Evolutionary conservation across 2,113 vertebrate genomes (phyloP), one percentile per base, ranked within the genome.

Genomic region (Phalacrocorax pelagicus): DNA sequence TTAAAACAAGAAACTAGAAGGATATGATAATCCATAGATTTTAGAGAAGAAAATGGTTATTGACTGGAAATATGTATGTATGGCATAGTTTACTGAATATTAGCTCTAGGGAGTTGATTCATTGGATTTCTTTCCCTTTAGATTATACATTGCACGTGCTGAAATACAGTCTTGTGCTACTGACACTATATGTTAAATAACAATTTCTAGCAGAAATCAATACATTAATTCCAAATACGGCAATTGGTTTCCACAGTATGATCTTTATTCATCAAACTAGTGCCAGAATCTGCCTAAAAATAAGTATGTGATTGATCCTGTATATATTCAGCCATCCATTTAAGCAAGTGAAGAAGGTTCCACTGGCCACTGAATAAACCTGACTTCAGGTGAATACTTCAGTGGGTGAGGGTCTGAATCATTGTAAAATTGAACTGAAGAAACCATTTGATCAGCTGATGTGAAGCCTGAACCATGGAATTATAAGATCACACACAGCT

Each of bases 201-300:
- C n/a, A 79, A 94, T 95, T 90, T 88, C 62, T 83, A 82, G 11
- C 42, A 92, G 54, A 67, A 81, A 84, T 94, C 66, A 73, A 73
- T 92, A 90, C 42, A 34, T 83, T 80, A 69, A 89, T 88, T 96
- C 71, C 34, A 82, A 70, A 82, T 80, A 57, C 1, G 3, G 22
- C 38, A 88, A 55, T 36, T 81, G 17, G 12, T 86, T 88, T 88
- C 67, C 69, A 72, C 23, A 46, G 5, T 63, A 49, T 71, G 44
- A 52, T 84, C 47, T 74, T 92, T 81, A 78, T 36, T 67, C 55
- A 78, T 58, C 65, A 92, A 77, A 54, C 13, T 51, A 44, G 12
- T 49, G 13, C 30, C 40, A 92, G 49, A 66, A 52, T 44, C 21
- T 86, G 44, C 32, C 63, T 81, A 54, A 83, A 65, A 87, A 8